Evolutionary conservation across 2,797 vertebrate species (phyloP).

Genomic region (Momotus momota): DNA sequence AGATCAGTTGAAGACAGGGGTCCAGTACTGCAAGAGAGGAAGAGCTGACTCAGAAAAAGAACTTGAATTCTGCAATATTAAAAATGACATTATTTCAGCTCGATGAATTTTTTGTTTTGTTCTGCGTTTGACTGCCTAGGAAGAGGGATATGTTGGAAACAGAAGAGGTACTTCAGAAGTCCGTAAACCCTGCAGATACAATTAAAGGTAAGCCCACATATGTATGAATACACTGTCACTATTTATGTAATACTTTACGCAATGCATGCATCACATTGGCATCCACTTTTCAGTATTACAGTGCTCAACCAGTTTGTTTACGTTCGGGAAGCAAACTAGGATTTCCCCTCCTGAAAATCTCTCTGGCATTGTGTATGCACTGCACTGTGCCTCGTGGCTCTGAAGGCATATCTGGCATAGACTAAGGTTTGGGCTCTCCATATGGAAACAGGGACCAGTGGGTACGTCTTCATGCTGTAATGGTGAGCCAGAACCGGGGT

Average conservation of each 20-base stretch:
- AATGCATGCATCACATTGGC: background rate
- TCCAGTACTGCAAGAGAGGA: background rate
- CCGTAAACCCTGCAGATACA: background rate
- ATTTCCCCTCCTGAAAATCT: background rate
- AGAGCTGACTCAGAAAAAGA: background rate
- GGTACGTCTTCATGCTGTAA: background rate
- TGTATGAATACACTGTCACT: background rate
- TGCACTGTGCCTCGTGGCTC: background rate
- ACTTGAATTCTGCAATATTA: background rate
- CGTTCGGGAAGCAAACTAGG: background rate
- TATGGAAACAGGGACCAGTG: background rate
- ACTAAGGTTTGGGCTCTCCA: background rate
- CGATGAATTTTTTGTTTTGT: background rate
- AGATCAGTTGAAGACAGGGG: slow-evolving; percentile 14
- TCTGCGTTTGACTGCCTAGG: background rate
- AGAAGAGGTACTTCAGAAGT: background rate
- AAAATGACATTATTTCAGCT: background rate
- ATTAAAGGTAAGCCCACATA: slow-evolving; percentile 26
- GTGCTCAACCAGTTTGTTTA: background rate
- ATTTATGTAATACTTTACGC: background rate
- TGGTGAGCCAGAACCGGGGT: background rate
- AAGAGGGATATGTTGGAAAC: background rate
- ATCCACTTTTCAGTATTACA: background rate
- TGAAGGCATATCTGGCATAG: background rate
- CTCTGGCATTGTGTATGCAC: background rate